Percentiles rank a stretch among this genome's conserved stretches.
Conservation (phyloP, 2,113 vertebrate genomes). For the Zeus faber region DNA sequence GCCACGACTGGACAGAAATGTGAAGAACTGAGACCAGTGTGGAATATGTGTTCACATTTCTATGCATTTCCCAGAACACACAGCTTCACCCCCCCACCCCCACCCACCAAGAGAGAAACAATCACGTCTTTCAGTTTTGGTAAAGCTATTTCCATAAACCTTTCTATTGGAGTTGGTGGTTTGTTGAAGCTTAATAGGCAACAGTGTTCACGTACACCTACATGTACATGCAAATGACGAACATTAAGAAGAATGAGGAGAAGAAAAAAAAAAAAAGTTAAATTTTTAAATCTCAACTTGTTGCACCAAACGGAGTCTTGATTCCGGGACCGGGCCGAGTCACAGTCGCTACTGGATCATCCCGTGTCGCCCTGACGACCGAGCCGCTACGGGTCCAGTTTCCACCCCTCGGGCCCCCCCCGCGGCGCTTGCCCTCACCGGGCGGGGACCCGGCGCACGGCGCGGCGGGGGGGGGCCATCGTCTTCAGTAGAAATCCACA, state of each 20-base stretch:
- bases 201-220: conserved; percentile 47
- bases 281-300: conserved; percentile 11
- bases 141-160: conserved; percentile 59
- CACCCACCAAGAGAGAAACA: conserved; percentile 46
- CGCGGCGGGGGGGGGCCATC: too few species aligned
- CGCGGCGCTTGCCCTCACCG: too few species aligned
- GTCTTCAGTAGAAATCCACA: conserved; percentile 67
- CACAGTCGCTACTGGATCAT: conserved; percentile 33
- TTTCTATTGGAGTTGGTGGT: conserved; percentile 44
- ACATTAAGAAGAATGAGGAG: conserved; percentile 3
- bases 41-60: conserved; percentile 64
- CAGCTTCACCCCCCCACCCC: too few species aligned
- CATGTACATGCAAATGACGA: conserved; percentile 24
- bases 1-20: conserved; percentile 53
- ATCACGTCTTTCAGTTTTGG: conserved; percentile 66
- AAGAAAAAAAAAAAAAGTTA: neutral
- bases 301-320: conserved; percentile 17
- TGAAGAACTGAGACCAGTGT: conserved; percentile 55
- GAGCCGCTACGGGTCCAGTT: too few species aligned
- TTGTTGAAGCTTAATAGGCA: conserved; percentile 53
- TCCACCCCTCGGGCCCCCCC: too few species aligned
- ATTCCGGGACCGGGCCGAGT: conserved; percentile 56
- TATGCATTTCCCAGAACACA: conserved; percentile 39
- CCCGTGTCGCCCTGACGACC: too few species aligned
- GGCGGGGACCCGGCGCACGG: too few species aligned